These are phyloP conservation scores for Sarcophaga caerulescens DNA, from an alignment of 2,888 invertebrate species.

Conservation along the genomic window DNA sequence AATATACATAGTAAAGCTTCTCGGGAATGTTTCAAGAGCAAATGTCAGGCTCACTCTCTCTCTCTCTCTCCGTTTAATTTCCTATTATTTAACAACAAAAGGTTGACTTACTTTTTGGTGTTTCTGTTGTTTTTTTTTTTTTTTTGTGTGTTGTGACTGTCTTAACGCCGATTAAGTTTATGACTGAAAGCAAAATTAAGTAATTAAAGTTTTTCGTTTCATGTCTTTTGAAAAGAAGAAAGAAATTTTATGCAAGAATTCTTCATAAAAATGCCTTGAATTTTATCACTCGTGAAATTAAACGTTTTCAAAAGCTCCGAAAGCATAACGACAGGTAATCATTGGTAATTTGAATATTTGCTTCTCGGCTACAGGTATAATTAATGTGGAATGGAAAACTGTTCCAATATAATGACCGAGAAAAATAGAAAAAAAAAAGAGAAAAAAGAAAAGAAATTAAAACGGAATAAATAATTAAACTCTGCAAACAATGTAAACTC, in stretches of 20 bases:
- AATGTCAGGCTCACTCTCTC: not conserved
- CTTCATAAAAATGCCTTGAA: constrained; percentile 59
- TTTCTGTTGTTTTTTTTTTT: too few species aligned
- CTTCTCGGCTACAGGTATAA: constrained; percentile 24
- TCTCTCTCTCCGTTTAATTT: too few species aligned
- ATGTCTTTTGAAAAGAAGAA: not conserved
- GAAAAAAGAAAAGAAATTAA: not conserved
- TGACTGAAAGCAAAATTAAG: constrained; percentile 40
- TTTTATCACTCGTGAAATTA: constrained; percentile 67
- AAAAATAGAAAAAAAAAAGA: not conserved
- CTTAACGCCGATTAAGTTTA: constrained; percentile 33
- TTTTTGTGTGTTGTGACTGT: not conserved
- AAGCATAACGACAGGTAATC: constrained; percentile 63
- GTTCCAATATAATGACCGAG: constrained; percentile 37
- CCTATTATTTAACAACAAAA: too few species aligned
- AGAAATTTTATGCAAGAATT: constrained; percentile 57
- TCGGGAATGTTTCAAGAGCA: not conserved
- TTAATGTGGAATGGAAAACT: constrained; percentile 22
- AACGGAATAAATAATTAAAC: constrained; percentile 14
- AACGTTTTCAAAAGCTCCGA: constrained; percentile 49
- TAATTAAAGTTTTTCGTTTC: constrained; percentile 57
- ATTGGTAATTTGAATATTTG: constrained; percentile 46
- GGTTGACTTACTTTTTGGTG: too few species aligned
- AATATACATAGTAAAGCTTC: too few species aligned
- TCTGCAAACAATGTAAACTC: not conserved